Conservation (phyloP, 2,888 invertebrate species). For the Diogma glabrata region DNA sequence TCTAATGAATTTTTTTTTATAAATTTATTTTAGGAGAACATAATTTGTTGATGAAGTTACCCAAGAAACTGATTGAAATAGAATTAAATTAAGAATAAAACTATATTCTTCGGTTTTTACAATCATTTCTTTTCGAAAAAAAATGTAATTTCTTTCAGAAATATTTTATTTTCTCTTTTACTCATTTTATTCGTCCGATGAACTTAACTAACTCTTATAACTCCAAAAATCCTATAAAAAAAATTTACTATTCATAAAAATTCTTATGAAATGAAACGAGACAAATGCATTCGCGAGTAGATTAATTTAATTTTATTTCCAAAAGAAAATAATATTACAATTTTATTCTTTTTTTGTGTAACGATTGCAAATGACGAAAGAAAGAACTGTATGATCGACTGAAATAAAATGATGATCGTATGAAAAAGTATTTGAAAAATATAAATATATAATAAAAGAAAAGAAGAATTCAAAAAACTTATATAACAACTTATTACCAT, state of each 20-base stretch:
- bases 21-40: no score
- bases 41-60: no score
- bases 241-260: neutral
- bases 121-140: no score
- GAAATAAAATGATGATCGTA: constrained; percentile 18
- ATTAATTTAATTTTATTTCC: constrained; percentile 1
- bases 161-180: no score
- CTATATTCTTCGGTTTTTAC: no score
- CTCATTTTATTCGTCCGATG: constrained; percentile 8
- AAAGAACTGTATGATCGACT: constrained; percentile 8
- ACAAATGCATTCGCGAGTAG: constrained; percentile 9
- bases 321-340: neutral
- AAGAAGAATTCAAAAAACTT: constrained; percentile 34
- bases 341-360: no score
- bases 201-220: neutral
- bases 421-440: constrained; percentile 15
- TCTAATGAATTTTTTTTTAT: no score
- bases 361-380: constrained; percentile 8
- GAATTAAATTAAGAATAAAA: no score
- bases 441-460: constrained; percentile 17
- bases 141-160: no score
- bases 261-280: constrained; percentile 1
- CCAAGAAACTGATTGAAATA: no score
- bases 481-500: constrained; percentile 37
- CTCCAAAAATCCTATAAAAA: constrained; percentile 5